Evolutionary conservation across 1,140 invertebrate genomes (phyloP).

Genomic region (Macrobrachium nipponense): DNA sequence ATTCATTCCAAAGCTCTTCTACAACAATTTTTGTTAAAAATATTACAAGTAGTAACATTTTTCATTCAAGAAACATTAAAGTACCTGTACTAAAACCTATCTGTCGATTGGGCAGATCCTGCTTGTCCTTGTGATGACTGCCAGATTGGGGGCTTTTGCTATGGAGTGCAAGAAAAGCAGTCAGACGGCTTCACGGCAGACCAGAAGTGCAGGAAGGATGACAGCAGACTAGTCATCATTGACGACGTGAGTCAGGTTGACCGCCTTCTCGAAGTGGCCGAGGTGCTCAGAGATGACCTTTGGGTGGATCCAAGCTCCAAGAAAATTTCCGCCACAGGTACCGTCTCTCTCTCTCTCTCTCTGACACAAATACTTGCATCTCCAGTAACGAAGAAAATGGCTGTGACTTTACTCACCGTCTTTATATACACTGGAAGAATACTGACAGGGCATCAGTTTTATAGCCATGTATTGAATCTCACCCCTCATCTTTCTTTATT

Average conservation of each 20-base stretch:
- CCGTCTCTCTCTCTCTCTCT: neutral
- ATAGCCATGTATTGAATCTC: no score
- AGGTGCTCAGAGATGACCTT: slow-evolving; percentile 30
- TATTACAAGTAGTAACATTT: neutral
- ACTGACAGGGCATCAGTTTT: no score
- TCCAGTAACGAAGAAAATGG: neutral
- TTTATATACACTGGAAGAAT: no score
- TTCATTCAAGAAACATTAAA: neutral
- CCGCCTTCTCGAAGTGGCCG: slow-evolving; percentile 36
- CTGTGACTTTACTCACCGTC: no score
- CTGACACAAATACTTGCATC: neutral
- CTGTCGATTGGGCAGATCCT: slow-evolving; percentile 12
- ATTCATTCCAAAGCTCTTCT: neutral
- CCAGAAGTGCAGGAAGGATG: slow-evolving; percentile 20
- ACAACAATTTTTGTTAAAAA: neutral
- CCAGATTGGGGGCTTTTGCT: slow-evolving; percentile 44
- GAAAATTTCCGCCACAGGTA: slow-evolving; percentile 2
- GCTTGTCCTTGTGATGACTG: slow-evolving; percentile 44
- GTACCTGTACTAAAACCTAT: neutral
- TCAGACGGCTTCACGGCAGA: neutral
- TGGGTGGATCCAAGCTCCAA: slow-evolving; percentile 44
- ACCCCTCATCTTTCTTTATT: neutral
- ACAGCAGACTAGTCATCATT: slow-evolving; percentile 23
- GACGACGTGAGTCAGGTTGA: slow-evolving; percentile 2
- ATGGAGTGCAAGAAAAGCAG: neutral